Percentiles rank a stretch among this genome's conserved stretches.
These are phyloP conservation scores for Seira ritae DNA, from an alignment of 2,888 invertebrate species.

Conservation along the genomic window DNA sequence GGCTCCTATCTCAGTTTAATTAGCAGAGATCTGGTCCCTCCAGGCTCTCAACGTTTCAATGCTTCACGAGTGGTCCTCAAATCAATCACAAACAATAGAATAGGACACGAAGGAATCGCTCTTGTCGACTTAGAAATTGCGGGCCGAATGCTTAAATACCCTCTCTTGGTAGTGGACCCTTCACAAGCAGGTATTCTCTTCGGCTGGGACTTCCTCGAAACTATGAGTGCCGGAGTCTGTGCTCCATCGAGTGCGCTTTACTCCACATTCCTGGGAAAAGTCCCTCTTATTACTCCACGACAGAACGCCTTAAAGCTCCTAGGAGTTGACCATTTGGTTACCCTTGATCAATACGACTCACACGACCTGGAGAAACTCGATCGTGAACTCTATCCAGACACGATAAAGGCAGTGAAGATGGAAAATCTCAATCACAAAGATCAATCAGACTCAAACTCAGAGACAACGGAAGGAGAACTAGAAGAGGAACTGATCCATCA, in stretches of 20 bases:
- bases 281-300: not conserved
- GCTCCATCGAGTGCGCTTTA: not conserved
- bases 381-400: no score
- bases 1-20: no score
- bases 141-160: not conserved
- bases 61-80: not conserved
- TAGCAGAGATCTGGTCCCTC: no score
- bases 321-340: not conserved
- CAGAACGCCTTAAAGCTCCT: not conserved
- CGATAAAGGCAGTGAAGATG: no score
- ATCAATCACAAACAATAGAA: slow-evolving; percentile 1
- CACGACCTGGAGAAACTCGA: no score
- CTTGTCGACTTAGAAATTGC: not conserved
- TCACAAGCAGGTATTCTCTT: not conserved
- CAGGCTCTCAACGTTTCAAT: no score
- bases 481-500: no score
- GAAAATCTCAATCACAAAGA: no score
- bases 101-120: slow-evolving; percentile 16
- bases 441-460: no score
- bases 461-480: not conserved
- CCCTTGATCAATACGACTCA: no score
- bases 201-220: slow-evolving; percentile 8
- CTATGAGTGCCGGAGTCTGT: not conserved
- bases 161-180: not conserved
- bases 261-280: not conserved